A percentile compares a stretch with the other conserved stretches of the same genome.
Evolutionary conservation across 2,797 vertebrate species (phyloP).

Genomic region (Crocodylus rhombifer): DNA sequence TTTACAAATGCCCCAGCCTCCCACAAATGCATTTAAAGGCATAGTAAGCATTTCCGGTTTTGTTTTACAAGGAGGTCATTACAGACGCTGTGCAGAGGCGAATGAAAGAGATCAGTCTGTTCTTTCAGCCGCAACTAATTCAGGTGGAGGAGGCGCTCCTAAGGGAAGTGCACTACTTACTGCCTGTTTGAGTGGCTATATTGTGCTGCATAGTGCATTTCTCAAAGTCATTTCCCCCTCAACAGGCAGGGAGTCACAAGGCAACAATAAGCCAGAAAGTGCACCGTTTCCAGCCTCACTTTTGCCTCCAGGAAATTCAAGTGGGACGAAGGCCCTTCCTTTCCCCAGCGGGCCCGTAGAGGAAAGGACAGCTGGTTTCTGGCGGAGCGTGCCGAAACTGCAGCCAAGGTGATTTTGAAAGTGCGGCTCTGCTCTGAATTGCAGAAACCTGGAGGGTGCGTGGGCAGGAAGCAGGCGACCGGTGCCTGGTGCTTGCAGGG

Average conservation of each 20-base stretch:
- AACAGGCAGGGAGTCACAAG: background rate
- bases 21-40: background rate
- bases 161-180: background rate
- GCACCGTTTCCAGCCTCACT: constrained; percentile 22
- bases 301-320: constrained; percentile 51
- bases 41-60: background rate
- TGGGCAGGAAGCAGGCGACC: no score
- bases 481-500: no score
- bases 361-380: constrained; percentile 25
- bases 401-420: background rate
- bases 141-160: background rate
- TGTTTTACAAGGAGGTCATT: background rate
- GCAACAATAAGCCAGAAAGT: constrained; percentile 41
- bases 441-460: background rate
- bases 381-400: constrained; percentile 35
- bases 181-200: background rate
- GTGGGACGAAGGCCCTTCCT: background rate
- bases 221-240: background rate
- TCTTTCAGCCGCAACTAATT: background rate
- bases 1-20: background rate
- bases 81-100: background rate
- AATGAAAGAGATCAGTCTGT: background rate
- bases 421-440: constrained; percentile 16
- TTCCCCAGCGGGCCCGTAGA: background rate
- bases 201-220: background rate